phyloP scores from a whole-genome alignment of 2,113 vertebrate species.

The Triplophysa dalaica region DNA sequence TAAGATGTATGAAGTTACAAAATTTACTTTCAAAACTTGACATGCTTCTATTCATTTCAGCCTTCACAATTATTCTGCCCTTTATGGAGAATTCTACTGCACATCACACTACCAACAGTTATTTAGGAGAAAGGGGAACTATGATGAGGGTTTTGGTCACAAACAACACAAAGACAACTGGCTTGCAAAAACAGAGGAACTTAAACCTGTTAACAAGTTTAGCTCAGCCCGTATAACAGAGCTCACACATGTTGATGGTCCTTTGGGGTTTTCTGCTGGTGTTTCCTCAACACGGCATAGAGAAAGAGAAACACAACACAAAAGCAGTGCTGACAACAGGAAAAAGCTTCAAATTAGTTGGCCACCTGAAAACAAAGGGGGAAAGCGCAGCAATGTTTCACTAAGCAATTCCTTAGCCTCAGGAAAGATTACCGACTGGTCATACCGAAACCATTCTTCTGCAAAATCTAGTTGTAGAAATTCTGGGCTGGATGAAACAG shows the following conservation, averaged over 20 bases:
- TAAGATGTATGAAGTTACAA: not conserved
- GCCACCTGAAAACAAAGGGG: conserved; percentile 70
- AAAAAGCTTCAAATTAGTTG: conserved; percentile 69
- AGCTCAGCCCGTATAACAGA: conserved; percentile 51
- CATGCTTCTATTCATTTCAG: conserved; percentile 62
- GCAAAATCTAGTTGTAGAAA: not conserved
- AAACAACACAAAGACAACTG: conserved; percentile 76
- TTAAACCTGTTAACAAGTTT: conserved; percentile 50
- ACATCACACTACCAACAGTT: conserved; percentile 74
- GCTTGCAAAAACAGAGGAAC: conserved; percentile 62
- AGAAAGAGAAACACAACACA: conserved; percentile 52
- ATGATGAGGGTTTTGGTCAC: conserved; percentile 76
- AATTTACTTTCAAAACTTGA: not conserved
- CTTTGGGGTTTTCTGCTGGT: conserved; percentile 29
- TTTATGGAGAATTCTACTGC: conserved; percentile 79
- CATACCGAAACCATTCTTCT: not conserved
- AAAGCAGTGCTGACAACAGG: conserved; percentile 48
- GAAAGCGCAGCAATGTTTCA: conserved; percentile 1
- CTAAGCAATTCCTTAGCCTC: not conserved
- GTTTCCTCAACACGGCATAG: conserved; percentile 53
- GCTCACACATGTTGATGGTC: not conserved
- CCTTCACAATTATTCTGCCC: conserved; percentile 72
- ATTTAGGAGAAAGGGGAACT: conserved; percentile 75
- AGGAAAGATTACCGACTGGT: conserved; percentile 47
- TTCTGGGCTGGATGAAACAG: conserved; percentile 6